Evolutionary conservation across 2,888 invertebrate species (phyloP).

Genomic region (Amiota communis): DNA sequence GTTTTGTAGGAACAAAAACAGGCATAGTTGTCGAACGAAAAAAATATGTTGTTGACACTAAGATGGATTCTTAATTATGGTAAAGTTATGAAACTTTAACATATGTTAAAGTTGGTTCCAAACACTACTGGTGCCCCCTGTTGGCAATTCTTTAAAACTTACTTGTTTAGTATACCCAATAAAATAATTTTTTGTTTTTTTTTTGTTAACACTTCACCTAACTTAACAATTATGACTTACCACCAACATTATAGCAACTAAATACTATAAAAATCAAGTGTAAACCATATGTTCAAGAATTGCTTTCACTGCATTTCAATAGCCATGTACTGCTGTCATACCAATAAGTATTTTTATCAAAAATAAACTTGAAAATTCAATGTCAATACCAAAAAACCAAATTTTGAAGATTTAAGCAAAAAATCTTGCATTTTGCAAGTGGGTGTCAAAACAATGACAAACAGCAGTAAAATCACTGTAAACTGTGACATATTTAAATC

Average conservation of each 20-base stretch:
- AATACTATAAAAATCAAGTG: not conserved
- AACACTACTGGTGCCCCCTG: too few species aligned
- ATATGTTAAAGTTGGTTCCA: too few species aligned
- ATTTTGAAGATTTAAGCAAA: slow-evolving; percentile 42
- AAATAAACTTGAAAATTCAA: slow-evolving; percentile 21
- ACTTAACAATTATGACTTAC: slow-evolving; percentile 9
- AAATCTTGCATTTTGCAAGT: slow-evolving; percentile 43
- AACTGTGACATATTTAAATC: slow-evolving; percentile 27
- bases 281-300: not conserved
- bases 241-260: slow-evolving; percentile 13
- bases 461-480: slow-evolving; percentile 13
- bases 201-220: not conserved
- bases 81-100: too few species aligned
- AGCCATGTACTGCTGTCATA: too few species aligned
- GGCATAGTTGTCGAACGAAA: too few species aligned
- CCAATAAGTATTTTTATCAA: not conserved
- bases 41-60: too few species aligned
- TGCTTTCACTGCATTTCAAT: not conserved
- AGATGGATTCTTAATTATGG: too few species aligned
- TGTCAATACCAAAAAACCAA: slow-evolving; percentile 18
- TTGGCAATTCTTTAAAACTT: too few species aligned
- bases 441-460: slow-evolving; percentile 63
- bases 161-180: too few species aligned
- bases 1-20: too few species aligned
- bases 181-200: too few species aligned